phyloP scores from a whole-genome alignment of 2,797 vertebrate genomes.

The Crax fasciolata region DNA sequence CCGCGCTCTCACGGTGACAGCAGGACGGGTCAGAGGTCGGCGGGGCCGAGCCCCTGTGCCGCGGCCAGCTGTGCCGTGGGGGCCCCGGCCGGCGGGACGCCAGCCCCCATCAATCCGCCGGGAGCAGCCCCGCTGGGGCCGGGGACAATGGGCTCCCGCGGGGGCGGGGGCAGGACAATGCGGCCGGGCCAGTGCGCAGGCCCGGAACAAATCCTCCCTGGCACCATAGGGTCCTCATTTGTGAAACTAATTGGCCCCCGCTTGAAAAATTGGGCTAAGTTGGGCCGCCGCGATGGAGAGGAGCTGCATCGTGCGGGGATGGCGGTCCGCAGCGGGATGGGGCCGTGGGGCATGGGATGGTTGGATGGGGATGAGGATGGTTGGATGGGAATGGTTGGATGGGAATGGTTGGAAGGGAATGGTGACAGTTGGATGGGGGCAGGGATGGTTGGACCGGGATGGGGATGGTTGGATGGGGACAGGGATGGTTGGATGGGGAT shows the following conservation, averaged over 20 bases:
- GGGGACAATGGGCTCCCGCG: conserved; percentile 82
- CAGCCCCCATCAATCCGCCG: conserved; percentile 80
- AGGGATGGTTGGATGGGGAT: not conserved
- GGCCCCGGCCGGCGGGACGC: conserved; percentile 78
- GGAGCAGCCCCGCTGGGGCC: conserved; percentile 81
- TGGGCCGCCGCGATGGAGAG: not conserved
- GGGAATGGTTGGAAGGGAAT: not conserved
- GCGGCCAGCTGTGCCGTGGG: conserved; percentile 82
- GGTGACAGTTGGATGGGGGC: not conserved
- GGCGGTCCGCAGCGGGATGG: not conserved
- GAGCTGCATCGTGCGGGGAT: not conserved
- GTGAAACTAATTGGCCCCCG: conserved; percentile 86
- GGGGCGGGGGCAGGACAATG: conserved; percentile 84
- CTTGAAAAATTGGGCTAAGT: conserved; percentile 68
- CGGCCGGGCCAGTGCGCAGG: conserved; percentile 78
- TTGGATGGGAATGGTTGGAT: not conserved
- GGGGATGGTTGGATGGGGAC: not conserved
- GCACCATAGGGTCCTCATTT: conserved; percentile 83
- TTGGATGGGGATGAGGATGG: not conserved
- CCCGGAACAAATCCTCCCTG: conserved; percentile 85
- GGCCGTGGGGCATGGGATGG: not conserved
- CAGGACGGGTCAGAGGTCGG: conserved; percentile 87
- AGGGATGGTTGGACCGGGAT: not conserved
- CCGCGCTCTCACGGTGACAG: conserved; percentile 85
- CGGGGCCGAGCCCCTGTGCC: conserved; percentile 82